These are phyloP conservation scores for Gambelia wislizenii DNA, from an alignment of 2,797 vertebrate genomes.

Conservation along the genomic window DNA sequence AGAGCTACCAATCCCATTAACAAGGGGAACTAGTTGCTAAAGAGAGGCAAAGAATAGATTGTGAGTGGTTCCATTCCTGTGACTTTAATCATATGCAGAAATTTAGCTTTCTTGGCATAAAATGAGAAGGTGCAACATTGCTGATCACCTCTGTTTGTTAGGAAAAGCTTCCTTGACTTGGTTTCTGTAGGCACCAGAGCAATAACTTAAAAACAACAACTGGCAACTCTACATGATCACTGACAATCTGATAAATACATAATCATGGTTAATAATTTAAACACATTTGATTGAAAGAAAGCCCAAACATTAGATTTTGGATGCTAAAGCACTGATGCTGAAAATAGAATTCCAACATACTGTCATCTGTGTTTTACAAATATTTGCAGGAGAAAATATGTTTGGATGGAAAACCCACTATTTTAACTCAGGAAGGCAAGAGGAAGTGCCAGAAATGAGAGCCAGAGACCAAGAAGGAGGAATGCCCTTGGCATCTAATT, in stretches of 20 bases:
- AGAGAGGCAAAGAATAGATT: neutral
- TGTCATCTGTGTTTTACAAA: slow-evolving; percentile 15
- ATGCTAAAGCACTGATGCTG: neutral
- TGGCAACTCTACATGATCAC: neutral
- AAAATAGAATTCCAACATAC: neutral
- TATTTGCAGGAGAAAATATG: slow-evolving; percentile 25
- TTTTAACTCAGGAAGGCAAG: slow-evolving; percentile 4
- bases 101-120: neutral
- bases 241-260: slow-evolving; percentile 9
- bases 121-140: neutral
- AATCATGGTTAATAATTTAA: neutral
- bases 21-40: neutral
- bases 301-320: slow-evolving; percentile 13
- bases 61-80: too few species aligned
- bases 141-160: neutral
- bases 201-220: neutral
- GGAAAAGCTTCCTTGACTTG: neutral
- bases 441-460: slow-evolving; percentile 21
- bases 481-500: slow-evolving; percentile 19
- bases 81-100: neutral
- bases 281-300: slow-evolving; percentile 5
- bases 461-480: slow-evolving; percentile 11
- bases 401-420: slow-evolving; percentile 21
- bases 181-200: neutral
- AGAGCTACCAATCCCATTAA: neutral